Conservation (phyloP, 2,797 vertebrate species). For the Lerista edwardsae region DNA sequence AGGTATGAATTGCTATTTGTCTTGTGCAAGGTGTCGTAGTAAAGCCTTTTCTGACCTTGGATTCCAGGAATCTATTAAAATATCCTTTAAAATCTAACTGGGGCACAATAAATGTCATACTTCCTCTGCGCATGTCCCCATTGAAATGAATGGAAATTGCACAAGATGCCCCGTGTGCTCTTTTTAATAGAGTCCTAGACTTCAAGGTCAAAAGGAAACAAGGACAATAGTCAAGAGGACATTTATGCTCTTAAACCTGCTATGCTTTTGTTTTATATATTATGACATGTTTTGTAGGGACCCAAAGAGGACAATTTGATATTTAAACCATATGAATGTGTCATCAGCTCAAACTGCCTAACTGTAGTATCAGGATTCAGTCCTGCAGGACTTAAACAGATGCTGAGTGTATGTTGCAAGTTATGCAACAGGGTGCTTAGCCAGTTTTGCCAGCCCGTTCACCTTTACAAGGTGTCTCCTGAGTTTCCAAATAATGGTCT, state of each 20-base stretch:
- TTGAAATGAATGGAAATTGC: conserved; percentile 1
- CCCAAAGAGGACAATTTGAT: neutral
- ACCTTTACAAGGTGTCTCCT: neutral
- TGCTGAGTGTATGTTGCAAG: neutral
- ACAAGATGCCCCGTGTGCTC: neutral
- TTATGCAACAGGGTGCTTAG: neutral
- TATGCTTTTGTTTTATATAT: neutral
- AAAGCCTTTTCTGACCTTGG: neutral
- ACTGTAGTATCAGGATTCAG: neutral
- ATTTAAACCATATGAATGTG: neutral
- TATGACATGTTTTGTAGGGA: neutral
- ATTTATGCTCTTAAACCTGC: neutral
- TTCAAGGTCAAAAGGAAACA: neutral
- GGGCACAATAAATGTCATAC: neutral
- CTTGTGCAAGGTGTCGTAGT: neutral
- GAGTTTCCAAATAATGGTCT: neutral
- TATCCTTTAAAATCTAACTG: neutral
- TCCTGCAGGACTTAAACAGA: neutral
- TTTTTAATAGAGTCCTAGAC: neutral
- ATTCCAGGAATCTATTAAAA: conserved; percentile 1
- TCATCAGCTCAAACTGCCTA: neutral
- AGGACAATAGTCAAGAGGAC: neutral
- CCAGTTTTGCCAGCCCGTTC: conserved; percentile 1
- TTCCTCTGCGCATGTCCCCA: neutral
- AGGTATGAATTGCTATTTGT: neutral